Percentiles rank a stretch among this genome's conserved stretches.
Evolutionary conservation across 2,888 invertebrate genomes (phyloP).

Genomic region (Eupithecia pulchellata): DNA sequence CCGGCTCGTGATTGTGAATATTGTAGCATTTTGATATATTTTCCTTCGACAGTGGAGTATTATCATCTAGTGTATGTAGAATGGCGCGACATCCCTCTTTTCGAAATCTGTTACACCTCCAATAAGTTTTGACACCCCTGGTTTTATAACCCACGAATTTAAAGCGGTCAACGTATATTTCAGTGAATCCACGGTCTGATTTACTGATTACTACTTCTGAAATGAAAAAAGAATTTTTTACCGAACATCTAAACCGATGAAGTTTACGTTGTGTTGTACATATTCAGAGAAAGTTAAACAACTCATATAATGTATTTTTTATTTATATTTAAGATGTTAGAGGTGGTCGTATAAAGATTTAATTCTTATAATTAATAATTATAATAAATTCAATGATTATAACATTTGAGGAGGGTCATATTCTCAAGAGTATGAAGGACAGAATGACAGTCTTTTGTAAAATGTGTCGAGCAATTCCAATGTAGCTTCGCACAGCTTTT

Average conservation of each 20-base stretch:
- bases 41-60: neutral
- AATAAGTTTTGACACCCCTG: conserved; percentile 6
- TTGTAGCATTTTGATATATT: conserved; percentile 7
- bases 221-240: neutral
- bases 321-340: too few species aligned
- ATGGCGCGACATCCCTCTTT: conserved; percentile 17
- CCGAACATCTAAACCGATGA: neutral
- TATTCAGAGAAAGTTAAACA: too few species aligned
- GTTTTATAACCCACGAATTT: neutral
- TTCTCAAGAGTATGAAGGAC: neutral
- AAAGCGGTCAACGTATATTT: conserved; percentile 1
- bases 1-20: neutral
- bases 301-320: too few species aligned
- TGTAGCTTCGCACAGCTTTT: neutral
- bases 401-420: neutral
- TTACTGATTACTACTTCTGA: neutral
- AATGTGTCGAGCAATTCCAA: neutral
- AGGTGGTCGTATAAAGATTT: too few species aligned
- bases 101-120: conserved; percentile 13
- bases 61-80: conserved; percentile 16
- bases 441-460: neutral
- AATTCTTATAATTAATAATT: too few species aligned
- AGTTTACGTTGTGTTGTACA: too few species aligned
- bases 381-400: neutral
- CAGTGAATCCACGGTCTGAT: conserved; percentile 1